Percentiles rank a stretch among this genome's conserved stretches.
Evolutionary conservation across 1,140 invertebrate genomes (phyloP).

Genomic region (Microplitis demolitor): DNA sequence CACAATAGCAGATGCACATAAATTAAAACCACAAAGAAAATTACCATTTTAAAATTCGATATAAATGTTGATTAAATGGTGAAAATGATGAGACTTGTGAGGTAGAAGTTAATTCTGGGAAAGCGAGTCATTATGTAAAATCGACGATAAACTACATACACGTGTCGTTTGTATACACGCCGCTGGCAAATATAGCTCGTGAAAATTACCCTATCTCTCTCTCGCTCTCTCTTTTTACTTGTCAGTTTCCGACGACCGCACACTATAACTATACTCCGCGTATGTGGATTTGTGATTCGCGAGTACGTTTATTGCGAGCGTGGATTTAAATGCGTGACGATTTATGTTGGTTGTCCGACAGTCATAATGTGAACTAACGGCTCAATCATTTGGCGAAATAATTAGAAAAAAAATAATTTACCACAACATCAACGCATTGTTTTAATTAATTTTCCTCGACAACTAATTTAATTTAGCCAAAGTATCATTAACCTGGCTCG

Average conservation of each 20-base stretch:
- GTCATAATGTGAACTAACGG: constrained; percentile 6
- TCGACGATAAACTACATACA: constrained; percentile 7
- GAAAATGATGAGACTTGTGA: background rate
- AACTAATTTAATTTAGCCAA: no score
- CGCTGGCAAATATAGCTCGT: background rate
- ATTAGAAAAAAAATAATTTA: no score
- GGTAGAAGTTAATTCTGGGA: background rate
- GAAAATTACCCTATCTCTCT: constrained; percentile 7
- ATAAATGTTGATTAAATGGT: background rate
- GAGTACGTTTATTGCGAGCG: constrained; percentile 12
- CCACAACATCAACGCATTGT: no score
- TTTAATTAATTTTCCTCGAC: no score
- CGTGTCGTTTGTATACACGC: background rate
- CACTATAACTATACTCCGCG: no score
- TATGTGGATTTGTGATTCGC: constrained; percentile 12
- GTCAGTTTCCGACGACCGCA: no score
- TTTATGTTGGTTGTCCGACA: constrained; percentile 3
- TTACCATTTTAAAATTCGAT: no score
- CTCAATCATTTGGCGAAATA: background rate
- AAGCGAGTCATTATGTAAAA: constrained; percentile 17
- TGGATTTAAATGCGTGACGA: constrained; percentile 7
- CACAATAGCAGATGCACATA: no score
- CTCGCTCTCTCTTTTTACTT: no score
- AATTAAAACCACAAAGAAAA: no score
- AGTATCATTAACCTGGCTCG: no score